Base-by-base conservation (phyloP, 64 coral and sea anemone genomes). In the Montipora foliosa region DNA sequence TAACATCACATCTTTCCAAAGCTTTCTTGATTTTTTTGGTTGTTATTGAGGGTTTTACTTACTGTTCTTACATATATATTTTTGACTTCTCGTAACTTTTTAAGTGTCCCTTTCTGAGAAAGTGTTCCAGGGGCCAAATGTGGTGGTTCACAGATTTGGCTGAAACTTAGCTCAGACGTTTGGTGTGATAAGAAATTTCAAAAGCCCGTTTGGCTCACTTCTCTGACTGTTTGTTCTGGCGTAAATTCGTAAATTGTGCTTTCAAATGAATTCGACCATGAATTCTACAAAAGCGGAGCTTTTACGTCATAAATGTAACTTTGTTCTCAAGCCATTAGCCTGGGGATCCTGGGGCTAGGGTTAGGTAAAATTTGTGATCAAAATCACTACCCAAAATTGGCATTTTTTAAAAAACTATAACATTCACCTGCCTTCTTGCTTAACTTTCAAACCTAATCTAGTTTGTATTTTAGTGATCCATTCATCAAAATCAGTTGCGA, bases 401-500 rank as follows among this genome's bases (percentile, higher is more conserved):
- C 37, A 37, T 37, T 37, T 37, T 55, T 82, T 60, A 87, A 87
- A 84, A 87, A 87, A 29, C 69, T 64, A 22, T 87, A 70, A 87
- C 71, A 67, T 87, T 47, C 51, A 87, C 22, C 84, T 87, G 57
- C 83, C 59, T 14, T 87, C 53, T 87, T 87, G 24, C 60, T 68
- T 70, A 24, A 70, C 69, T 46, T 87, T 87, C 1, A 69, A 22
- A 70, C 62, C 61, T 68, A 70, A 19, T 17, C 17, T 64, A 55
- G 10, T 70, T 6, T 70, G 83, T 87, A 87, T 64, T 70, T 68
- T 87, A 17, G 69, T 70, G 69, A 64, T 19, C 48, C 22, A 87
- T 87, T 68, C 13, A 89, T 77, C 57, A 83, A 91, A 80, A 91
- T 81, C 89, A 91, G 52, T 82, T 80, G 66, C 83, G 60, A 84